Conservation (phyloP, 2,888 invertebrate genomes). For the Lasioglossum calceatum region DNA sequence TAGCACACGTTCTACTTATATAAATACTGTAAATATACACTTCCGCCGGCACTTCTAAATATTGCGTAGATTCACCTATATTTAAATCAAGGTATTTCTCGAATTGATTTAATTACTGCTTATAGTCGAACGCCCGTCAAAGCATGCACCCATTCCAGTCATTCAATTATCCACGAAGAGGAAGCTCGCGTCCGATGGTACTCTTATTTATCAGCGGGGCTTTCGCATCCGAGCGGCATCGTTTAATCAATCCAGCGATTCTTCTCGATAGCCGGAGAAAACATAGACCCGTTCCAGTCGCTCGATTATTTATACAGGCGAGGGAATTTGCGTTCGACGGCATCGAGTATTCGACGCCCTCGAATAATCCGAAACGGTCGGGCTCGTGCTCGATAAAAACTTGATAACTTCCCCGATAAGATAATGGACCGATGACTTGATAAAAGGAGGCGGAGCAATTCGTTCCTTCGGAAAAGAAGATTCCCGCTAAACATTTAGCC, state of each 20-base stretch:
- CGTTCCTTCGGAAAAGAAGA: not conserved
- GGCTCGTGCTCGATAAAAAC: not conserved
- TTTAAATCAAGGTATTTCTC: not conserved
- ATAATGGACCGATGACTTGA: constrained; percentile 8
- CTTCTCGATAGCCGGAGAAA: not conserved
- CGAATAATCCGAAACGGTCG: not conserved
- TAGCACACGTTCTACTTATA: not conserved
- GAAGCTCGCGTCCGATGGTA: not conserved
- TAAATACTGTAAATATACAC: not conserved
- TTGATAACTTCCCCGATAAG: not conserved
- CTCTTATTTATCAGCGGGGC: not conserved
- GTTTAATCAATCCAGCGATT: constrained; percentile 2
- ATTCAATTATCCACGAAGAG: not conserved
- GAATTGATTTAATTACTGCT: not conserved
- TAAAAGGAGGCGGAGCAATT: not conserved
- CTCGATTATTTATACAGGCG: constrained; percentile 1
- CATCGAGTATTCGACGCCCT: not conserved
- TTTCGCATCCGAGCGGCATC: not conserved
- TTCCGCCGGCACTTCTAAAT: not conserved
- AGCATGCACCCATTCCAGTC: not conserved
- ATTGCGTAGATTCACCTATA: not conserved
- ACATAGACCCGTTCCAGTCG: not conserved
- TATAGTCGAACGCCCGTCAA: not conserved
- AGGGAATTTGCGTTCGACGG: not conserved
- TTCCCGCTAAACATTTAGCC: constrained; percentile 9